A percentile compares a stretch with the other conserved stretches of the same genome.
Conservation (phyloP, 2,888 invertebrate species). For the Pheosia gnoma region DNA sequence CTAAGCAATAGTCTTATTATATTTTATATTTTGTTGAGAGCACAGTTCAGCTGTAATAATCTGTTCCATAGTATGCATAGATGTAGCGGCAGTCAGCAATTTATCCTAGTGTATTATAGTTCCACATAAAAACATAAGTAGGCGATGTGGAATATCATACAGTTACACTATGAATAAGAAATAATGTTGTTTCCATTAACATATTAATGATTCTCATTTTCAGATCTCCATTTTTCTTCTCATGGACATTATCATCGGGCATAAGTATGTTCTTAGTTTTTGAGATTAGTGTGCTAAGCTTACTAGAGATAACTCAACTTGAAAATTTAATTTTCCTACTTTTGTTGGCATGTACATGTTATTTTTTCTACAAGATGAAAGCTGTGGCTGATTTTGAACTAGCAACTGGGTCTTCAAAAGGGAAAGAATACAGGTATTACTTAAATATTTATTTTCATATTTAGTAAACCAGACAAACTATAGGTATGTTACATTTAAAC, state of each 20-base stretch:
- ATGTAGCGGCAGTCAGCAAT: too few relatives aligned
- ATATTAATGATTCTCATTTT: conserved; percentile 31
- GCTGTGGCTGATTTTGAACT: conserved; percentile 71
- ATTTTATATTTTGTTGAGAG: too few relatives aligned
- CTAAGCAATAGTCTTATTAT: too few relatives aligned
- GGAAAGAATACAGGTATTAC: conserved; percentile 74
- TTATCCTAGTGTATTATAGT: too few relatives aligned
- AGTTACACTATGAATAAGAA: too few relatives aligned
- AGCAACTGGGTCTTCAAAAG: conserved; percentile 70
- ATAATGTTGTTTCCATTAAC: background rate
- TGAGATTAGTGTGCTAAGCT: conserved; percentile 87
- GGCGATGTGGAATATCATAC: too few relatives aligned
- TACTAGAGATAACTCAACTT: conserved; percentile 86
- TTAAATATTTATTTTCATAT: conserved; percentile 3
- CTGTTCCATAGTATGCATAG: too few relatives aligned
- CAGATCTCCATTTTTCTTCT: conserved; percentile 89
- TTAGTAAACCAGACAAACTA: background rate
- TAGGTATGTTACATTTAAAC: background rate
- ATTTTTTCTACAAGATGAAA: conserved; percentile 76
- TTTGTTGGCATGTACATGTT: conserved; percentile 63
- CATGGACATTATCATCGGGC: conserved; percentile 89
- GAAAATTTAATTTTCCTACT: conserved; percentile 74
- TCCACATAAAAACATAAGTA: too few relatives aligned
- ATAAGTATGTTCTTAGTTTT: conserved; percentile 87
- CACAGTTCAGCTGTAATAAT: too few relatives aligned